Evolutionary conservation across 2,113 vertebrate species (phyloP), one percentile per base, ranked within the genome.

Genomic region (Pygoscelis adeliae): DNA sequence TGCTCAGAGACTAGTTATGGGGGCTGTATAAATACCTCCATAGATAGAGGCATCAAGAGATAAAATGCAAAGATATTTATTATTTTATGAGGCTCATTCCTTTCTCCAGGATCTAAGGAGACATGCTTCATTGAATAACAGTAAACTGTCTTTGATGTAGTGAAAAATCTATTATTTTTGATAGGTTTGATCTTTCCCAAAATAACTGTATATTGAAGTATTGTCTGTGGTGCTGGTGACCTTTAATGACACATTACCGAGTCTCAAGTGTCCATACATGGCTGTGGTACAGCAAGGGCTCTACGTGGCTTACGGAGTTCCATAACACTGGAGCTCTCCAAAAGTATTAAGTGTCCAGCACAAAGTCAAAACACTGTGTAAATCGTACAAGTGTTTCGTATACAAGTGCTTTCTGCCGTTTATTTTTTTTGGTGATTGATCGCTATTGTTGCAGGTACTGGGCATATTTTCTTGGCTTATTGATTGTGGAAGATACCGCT

Each of bases 21-120:
- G 81, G 87, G 89, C 50, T 6, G 8, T 95, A 93, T 90, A 96
- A 96, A 96, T 93, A 93, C 84, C 87, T 95, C 87, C 93, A 92
- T 77, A 95, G 93, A 96, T 67, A 95, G 87, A 90, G 71, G 15
- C 34, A 90, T 83, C 62, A 65, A 52, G 82, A 95, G 90, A 97
- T 95, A 71, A 92, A 97, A 91, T 90, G 71, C 21, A 59, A 92
- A 90, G 58, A 94, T 83, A 86, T 80, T 87, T 92, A 93, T 90
- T 93, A 81, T 91, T 95, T 97, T 97, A 95, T 73, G 91, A 90
- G 74, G 55, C 26, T 96, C 30, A 73, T 90, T 96, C 62, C 32
- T 86, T 91, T 85, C 42, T 72, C 46, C 27, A 63, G 38, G 50
- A 78, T 80, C 67, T 93, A 71, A 97, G 71, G 78, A 91, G 58